Evolutionary conservation across 2,797 vertebrate genomes (phyloP).

Genomic region (Pelodytes ibericus): DNA sequence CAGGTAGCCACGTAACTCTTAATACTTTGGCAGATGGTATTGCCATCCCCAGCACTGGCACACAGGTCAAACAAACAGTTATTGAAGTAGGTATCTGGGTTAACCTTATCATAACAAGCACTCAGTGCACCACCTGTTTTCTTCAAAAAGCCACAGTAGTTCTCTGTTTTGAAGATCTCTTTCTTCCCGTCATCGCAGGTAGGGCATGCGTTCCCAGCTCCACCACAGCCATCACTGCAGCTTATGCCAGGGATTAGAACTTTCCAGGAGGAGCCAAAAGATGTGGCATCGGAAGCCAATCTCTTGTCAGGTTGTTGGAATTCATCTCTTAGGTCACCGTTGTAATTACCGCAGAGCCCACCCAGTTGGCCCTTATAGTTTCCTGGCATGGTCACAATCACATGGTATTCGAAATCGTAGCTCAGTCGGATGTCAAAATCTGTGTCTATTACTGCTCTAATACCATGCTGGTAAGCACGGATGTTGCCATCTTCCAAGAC

Average conservation of each 20-base stretch:
- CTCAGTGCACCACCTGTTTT: slow-evolving; percentile 60
- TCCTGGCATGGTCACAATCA: slow-evolving; percentile 68
- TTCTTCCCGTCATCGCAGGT: slow-evolving; percentile 58
- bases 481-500: slow-evolving; percentile 65
- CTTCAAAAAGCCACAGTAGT: slow-evolving; percentile 68
- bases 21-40: slow-evolving; percentile 23
- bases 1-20: slow-evolving; percentile 2
- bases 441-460: slow-evolving; percentile 62
- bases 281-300: slow-evolving; percentile 60
- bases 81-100: not conserved
- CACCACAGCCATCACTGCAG: slow-evolving; percentile 68
- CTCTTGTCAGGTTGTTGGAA: slow-evolving; percentile 54
- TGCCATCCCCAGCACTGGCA: not conserved
- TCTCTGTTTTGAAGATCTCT: slow-evolving; percentile 60
- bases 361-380: slow-evolving; percentile 68
- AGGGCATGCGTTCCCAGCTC: slow-evolving; percentile 61
- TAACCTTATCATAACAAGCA: not conserved
- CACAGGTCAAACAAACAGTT: slow-evolving; percentile 15
- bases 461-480: slow-evolving; percentile 62
- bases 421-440: slow-evolving; percentile 71
- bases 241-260: slow-evolving; percentile 57
- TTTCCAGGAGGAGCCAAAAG: slow-evolving; percentile 65
- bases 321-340: slow-evolving; percentile 65
- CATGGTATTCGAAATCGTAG: slow-evolving; percentile 70
- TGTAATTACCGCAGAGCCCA: slow-evolving; percentile 76